Evolutionary conservation across 2,797 vertebrate species (phyloP), one percentile per base, ranked within the genome.

Genomic region (Apogon talboti): DNA sequence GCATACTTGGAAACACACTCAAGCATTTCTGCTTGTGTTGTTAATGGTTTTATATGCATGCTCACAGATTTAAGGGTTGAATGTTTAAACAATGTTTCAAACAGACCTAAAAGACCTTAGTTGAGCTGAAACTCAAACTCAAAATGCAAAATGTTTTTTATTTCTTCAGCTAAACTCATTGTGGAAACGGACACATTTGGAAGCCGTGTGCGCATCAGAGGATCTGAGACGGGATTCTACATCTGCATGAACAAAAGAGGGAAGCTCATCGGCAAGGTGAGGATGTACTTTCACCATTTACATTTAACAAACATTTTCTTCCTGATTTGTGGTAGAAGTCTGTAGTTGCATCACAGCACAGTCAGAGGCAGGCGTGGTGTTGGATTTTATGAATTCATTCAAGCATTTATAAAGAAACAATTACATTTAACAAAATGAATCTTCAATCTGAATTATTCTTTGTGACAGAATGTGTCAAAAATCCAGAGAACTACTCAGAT

Each of bases 141-240:
- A 33, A 33, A 33, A 33, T 9, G 6, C 7, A 33, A 33, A 33
- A 6, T 56, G 15, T 33, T 76, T 74, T 54, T 71, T 1, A 3
- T 64, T 51, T 19, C 33, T 66, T 38, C 30, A 98, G 96, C 96
- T 53, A 97, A 96, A 87, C 95, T 98, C 68, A 92, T 96, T 1
- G 96, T 97, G 87, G 96, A 98, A 84, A 98, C 96, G 0, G 96
- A 97, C 84, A 97, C 96, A 0, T 98, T 97, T 3, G 96, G 96
- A 71, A 97, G 96, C 86, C 93, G 95, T 0, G 96, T 98, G 44
- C 94, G 96, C 49, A 97, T 98, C 89, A 96, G 95, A 79, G 96
- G 96, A 42, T 96, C 96, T 0, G 95, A 97, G 90, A 97, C 95
- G 0, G 93, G 96, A 70, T 92, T 96, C 54, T 98, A 97, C 90